These are phyloP conservation scores for Indicator indicator DNA, from an alignment of 2,113 vertebrate genomes.

Conservation along the genomic window DNA sequence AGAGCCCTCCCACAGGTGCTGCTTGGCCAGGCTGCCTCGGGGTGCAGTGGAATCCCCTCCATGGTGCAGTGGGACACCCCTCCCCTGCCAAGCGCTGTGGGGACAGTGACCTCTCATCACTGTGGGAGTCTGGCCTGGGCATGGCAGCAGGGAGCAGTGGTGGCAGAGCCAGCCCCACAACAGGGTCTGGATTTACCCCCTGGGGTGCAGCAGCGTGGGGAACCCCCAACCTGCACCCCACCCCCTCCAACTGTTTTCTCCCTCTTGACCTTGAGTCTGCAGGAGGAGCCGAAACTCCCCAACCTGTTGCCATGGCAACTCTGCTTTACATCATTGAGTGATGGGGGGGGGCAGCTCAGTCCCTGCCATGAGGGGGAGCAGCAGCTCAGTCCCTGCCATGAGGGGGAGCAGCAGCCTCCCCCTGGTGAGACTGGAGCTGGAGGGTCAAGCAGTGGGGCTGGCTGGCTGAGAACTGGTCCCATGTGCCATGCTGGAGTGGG, in stretches of 20 bases:
- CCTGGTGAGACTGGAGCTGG: no score
- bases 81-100: background rate
- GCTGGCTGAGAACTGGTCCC: background rate
- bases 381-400: background rate
- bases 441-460: no score
- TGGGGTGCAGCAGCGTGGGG: background rate
- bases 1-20: background rate
- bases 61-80: background rate
- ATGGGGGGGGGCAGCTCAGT: background rate
- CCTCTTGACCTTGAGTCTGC: background rate
- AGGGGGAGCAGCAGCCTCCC: background rate
- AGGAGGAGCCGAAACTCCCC: constrained; percentile 12
- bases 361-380: background rate
- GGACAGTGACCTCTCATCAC: background rate
- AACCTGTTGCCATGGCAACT: constrained; percentile 49
- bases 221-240: background rate
- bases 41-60: background rate
- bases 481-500: background rate
- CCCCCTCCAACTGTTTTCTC: background rate
- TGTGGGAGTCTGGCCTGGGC: background rate
- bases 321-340: background rate
- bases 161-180: background rate
- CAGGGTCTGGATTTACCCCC: background rate
- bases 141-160: background rate
- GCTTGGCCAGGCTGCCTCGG: background rate